Conservation (phyloP, 2,888 invertebrate species). For the Ypsolopha scabrella region DNA sequence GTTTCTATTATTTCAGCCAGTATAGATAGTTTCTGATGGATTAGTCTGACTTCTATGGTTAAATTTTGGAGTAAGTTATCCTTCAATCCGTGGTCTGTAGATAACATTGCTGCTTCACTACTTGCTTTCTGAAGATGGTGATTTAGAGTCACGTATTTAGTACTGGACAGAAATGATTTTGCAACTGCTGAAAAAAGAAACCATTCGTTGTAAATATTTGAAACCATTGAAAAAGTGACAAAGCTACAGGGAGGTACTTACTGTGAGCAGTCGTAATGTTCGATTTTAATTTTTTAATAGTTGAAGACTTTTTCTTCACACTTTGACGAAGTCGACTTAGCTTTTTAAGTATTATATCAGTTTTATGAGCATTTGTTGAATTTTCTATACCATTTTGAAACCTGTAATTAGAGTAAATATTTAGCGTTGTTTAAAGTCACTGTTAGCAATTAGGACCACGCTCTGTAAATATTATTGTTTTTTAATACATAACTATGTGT, state of each 20-base stretch:
- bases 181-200: conserved; percentile 26
- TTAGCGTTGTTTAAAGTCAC: too few species aligned
- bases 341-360: conserved; percentile 17
- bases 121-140: conserved; percentile 21
- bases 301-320: not conserved
- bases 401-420: too few species aligned
- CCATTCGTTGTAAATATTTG: not conserved
- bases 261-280: conserved; percentile 32
- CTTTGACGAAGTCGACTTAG: not conserved
- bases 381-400: too few species aligned
- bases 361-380: conserved; percentile 11
- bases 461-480: too few species aligned
- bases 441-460: too few species aligned
- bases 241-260: conserved; percentile 19
- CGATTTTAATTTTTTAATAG: conserved; percentile 25
- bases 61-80: conserved; percentile 18
- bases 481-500: too few species aligned
- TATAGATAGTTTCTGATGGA: conserved; percentile 23
- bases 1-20: conserved; percentile 28
- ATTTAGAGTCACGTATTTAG: conserved; percentile 25
- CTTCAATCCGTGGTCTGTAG: conserved; percentile 19
- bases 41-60: conserved; percentile 20
- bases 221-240: not conserved
- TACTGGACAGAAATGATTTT: conserved; percentile 22
- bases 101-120: conserved; percentile 23